Base-by-base conservation (phyloP, 2,888 invertebrate species). In the Lepetodrilus schrolli region DNA sequence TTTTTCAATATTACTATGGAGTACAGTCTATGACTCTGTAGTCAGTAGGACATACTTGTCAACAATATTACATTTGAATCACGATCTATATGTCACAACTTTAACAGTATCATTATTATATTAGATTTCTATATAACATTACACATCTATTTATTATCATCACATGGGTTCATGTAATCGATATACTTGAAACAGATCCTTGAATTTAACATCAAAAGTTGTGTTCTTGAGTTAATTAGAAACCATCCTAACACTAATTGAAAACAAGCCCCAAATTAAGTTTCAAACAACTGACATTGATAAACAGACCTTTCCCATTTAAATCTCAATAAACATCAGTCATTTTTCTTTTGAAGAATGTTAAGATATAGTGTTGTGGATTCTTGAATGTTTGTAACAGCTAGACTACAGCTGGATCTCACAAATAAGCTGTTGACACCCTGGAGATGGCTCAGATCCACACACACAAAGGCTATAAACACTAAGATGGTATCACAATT, bases 391-490 rank as follows among this genome's bases (percentile, higher is more conserved):
- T 58, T 58, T 13, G 13, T n/a, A 30, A 58, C 34, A 26, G 34
- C 58, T 30, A 30, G 26, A 58, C 34, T 58, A 34, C 58, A 58
- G 58, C 58, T 58, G 58, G 30, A 34, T 10, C 30, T 34, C 17
- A 58, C 58, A 58, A 58, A 58, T 58, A 30, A 58, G 30, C 17
- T 26, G 30, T 34, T 58, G 58, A 21, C 58, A 58, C 58, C 17
- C 17, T 30, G 17, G 17, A 34, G 34, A 30, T 58, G 30, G 34
- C 34, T 58, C n/a, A n/a, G 58, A 58, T 34, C 58, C 58, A n/a
- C 34, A 30, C n/a, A 34, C 30, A 58, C 58, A 58, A 58, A 26
- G 30, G 58, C 58, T 13, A 30, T 58, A 58, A 58, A 58, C 58
- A 58, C 17, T 2, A 13, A 13, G 58, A 58, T 58, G 58, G 8